phyloP scores from a whole-genome alignment of 2,797 vertebrate species.

The Ataeniobius toweri region DNA sequence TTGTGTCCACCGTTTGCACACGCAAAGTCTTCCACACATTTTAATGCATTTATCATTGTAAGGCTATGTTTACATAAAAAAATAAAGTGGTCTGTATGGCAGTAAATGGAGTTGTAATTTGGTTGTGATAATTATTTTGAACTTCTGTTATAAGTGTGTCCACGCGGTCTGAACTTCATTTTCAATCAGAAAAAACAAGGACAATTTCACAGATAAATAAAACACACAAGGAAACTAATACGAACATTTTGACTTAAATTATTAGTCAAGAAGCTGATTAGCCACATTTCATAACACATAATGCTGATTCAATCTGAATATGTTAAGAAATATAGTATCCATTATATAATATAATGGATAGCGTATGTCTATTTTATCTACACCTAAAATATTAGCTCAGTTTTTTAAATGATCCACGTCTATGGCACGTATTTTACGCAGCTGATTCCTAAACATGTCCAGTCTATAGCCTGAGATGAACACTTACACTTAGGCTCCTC shows the following conservation, averaged over 20 bases:
- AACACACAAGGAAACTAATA: conserved; percentile 46
- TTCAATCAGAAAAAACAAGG: conserved; percentile 7
- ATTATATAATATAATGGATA: background rate
- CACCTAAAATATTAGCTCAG: background rate
- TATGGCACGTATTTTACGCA: background rate
- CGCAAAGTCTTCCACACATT: conserved; percentile 7
- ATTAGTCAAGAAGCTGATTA: background rate
- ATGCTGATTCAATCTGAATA: background rate
- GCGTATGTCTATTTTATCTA: background rate
- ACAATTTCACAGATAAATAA: background rate
- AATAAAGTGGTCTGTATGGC: conserved; percentile 25
- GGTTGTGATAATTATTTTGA: conserved; percentile 40
- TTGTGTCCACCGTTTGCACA: background rate
- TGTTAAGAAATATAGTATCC: too few relatives aligned
- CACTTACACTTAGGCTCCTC: conserved; percentile 13
- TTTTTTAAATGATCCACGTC: background rate
- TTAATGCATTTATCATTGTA: conserved; percentile 20
- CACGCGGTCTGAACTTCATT: conserved; percentile 40
- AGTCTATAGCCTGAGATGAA: conserved; percentile 22
- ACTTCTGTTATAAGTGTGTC: conserved; percentile 19
- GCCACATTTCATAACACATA: background rate
- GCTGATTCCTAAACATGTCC: conserved; percentile 2
- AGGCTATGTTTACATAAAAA: conserved; percentile 36
- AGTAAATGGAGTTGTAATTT: conserved; percentile 20
- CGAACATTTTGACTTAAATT: conserved; percentile 25